Evolutionary conservation across 1,140 invertebrate genomes (phyloP), one percentile per base, ranked within the genome.

Genomic region (Orussus abietinus): DNA sequence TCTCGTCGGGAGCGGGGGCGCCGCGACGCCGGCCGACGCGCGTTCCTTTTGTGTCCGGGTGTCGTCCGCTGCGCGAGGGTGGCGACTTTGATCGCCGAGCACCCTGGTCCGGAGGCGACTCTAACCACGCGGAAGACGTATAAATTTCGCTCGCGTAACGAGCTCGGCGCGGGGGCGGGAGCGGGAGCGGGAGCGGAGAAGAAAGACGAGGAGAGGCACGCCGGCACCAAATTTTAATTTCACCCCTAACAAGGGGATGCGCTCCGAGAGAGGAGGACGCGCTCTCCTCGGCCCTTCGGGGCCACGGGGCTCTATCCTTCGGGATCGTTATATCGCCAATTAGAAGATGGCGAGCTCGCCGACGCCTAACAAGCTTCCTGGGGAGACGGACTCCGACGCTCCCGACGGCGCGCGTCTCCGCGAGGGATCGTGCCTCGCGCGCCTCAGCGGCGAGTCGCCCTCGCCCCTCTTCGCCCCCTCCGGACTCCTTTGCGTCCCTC

Each of bases 271-370:
- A 59, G 55, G 46, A 62, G 55, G 56, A n/a, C n/a, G 57, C 58
- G 51, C 58, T 57, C 49, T 42, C 57, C 55, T 50, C 40, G 49
- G 57, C 58, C 55, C 63, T 69, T 65, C 57, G 62, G 55, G 55
- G 58, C 59, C 51, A 60, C 46, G 50, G 61, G 65, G 64, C 67
- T 70, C 63, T 59, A 72, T 74, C 67, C 69, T 71, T 69, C 63
- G 69, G 61, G 66, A 72, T 74, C 69, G 72, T 74, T 74, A 72
- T 74, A 74, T 72, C 68, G 66, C 69, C 69, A 74, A 72, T 74
- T 74, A 74, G 69, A 71, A 71, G 68, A 70, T 65, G 60, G 66
- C 59, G 57, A 69, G 55, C 59, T 57, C 57, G 57, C 60, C 66
- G 54, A 63, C 65, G 68, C 62, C 64, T 72, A 74, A 74, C 71